phyloP scores from a whole-genome alignment of 2,113 vertebrate species.

The Neotoma lepida region DNA sequence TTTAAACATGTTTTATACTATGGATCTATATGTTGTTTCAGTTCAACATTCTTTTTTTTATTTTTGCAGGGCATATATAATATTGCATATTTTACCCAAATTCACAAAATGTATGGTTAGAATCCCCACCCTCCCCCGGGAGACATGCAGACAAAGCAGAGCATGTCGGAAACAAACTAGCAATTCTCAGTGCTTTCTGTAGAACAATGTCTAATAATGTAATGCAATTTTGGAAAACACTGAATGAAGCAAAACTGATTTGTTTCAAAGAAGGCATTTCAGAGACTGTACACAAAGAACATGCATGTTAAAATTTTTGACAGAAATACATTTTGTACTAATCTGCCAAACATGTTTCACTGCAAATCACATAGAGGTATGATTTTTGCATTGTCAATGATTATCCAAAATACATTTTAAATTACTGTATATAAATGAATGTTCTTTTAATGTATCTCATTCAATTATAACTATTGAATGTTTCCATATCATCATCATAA shows the following conservation, averaged over 20 bases:
- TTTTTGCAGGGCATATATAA: background rate
- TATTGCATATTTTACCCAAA: background rate
- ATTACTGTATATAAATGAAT: background rate
- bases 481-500: background rate
- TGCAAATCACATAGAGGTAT: background rate
- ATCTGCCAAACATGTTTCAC: background rate
- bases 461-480: background rate
- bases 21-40: background rate
- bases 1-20: background rate
- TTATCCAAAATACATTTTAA: background rate
- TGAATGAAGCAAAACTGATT: background rate
- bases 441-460: background rate
- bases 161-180: background rate
- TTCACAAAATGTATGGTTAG: background rate
- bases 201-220: background rate
- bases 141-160: background rate
- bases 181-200: background rate
- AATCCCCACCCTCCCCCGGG: background rate
- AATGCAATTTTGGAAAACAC: background rate
- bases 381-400: background rate
- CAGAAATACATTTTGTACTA: background rate
- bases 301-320: background rate
- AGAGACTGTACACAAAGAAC: background rate
- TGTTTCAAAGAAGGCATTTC: background rate
- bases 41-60: background rate